Evolutionary conservation across 2,113 vertebrate genomes (phyloP).

Genomic region (Mormyrus iriodes): DNA sequence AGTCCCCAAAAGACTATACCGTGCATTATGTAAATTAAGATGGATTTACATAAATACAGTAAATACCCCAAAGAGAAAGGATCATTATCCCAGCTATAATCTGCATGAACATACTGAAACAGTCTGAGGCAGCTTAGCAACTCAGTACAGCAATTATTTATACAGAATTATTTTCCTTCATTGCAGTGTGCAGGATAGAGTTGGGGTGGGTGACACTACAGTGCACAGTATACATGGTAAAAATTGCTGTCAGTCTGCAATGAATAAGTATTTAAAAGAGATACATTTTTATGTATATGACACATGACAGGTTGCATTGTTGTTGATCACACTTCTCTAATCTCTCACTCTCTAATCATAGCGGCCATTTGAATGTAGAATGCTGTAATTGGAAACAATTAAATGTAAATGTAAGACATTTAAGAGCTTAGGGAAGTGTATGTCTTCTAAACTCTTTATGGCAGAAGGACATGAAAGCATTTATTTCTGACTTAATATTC

Average conservation of each 20-base stretch:
- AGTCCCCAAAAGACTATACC: too few species aligned
- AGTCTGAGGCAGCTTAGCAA: neutral
- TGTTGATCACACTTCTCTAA: neutral
- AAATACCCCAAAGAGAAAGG: neutral
- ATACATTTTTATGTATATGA: neutral
- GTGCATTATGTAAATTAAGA: slow-evolving; percentile 13
- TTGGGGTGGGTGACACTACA: neutral
- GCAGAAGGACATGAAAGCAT: neutral
- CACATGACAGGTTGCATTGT: neutral
- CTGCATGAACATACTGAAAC: neutral
- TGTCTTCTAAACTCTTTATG: neutral
- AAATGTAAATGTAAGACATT: neutral
- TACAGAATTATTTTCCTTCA: neutral
- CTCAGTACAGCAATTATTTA: neutral
- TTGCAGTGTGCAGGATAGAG: neutral
- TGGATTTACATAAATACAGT: slow-evolving; percentile 3
- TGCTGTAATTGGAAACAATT: neutral
- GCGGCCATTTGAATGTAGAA: neutral
- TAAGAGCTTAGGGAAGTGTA: neutral
- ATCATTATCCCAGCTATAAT: neutral
- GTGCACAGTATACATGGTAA: neutral
- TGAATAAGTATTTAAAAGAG: neutral
- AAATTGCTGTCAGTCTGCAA: neutral
- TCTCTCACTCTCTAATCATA: neutral
- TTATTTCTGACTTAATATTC: neutral